Conservation (phyloP, 2,113 vertebrate species). For the Vulpes lagopus region DNA sequence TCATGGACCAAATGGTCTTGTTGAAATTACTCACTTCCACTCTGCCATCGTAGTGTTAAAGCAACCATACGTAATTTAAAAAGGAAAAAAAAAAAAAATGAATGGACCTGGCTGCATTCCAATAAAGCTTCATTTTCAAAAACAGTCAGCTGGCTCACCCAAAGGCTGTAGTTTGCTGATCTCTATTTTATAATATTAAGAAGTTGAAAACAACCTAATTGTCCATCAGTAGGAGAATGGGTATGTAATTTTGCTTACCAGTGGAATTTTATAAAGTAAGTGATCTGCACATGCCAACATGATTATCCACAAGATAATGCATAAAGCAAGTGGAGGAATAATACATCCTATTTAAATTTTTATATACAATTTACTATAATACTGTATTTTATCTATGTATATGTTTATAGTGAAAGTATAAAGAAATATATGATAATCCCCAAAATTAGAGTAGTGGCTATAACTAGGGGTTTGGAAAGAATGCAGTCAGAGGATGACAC, state of each 20-base stretch:
- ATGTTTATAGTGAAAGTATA: background rate
- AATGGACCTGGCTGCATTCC: background rate
- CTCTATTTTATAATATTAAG: slow-evolving; percentile 15
- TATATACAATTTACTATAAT: background rate
- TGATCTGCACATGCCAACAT: background rate
- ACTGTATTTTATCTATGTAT: background rate
- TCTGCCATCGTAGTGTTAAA: slow-evolving; percentile 40
- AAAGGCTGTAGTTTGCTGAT: slow-evolving; percentile 46
- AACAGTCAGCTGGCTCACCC: background rate
- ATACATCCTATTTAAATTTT: slow-evolving; percentile 20
- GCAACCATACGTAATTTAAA: background rate
- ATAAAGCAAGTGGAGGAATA: slow-evolving; percentile 39
- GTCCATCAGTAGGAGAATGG: background rate
- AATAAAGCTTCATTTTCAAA: slow-evolving; percentile 41
- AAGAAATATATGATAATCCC: slow-evolving; percentile 6
- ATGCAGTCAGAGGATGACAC: background rate
- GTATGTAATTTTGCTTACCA: slow-evolving; percentile 36
- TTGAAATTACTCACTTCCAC: background rate
- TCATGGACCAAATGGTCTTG: background rate
- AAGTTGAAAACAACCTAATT: background rate
- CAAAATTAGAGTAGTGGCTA: background rate
- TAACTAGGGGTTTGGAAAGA: background rate
- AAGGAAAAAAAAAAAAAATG: background rate
- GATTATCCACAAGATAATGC: slow-evolving; percentile 20
- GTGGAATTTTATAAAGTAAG: slow-evolving; percentile 35